Evolutionary conservation across 1,140 invertebrate species (phyloP), one percentile per base, ranked within the genome.

Genomic region (Microplitis demolitor): DNA sequence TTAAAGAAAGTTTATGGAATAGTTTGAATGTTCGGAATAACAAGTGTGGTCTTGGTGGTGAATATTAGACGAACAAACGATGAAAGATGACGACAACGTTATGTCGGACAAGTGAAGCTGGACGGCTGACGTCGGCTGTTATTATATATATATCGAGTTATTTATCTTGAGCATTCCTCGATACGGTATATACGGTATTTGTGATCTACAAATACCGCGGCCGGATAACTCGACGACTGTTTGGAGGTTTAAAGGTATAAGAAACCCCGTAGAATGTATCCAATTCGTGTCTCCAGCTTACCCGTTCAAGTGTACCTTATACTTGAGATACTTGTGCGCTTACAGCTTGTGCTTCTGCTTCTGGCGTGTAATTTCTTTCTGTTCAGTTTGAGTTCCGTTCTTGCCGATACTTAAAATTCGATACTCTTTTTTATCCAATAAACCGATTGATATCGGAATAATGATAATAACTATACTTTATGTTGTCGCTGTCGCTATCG

Each of bases 131-230:
- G 8, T 45, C 6, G 39, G 11, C 11, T 45, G 11, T 45, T 45
- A 45, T 45, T 45, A 45, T 45, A 45, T 45, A 45, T 37, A 37
- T 39, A 11, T 31, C 14, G 9, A 50, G 66, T 53, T 69, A 69
- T 69, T 69, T 60, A 54, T 33, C 66, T 31, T 31, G 16, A 54
- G 39, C 31, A 69, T 69, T 58, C 66, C 35, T 11, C 66, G 54
- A 68, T 68, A 68, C 34, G 24, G 63, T 58, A 58, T 68, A 56
- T 45, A 31, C 37, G 37, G 39, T 33, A 66, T 66, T 24, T 69
- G 53, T 58, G 53, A 69, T 69, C 53, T 16, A 35, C 6, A 45
- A 56, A 68, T 58, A 33, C 66, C 53, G 16, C 6, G 24, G 24
- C 24, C 24, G 39, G 39, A 35, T n/a, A 66, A 66, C 63, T 66